Percentiles rank a stretch among this genome's conserved stretches.
These are phyloP conservation scores for Lasioglossum morio DNA, from an alignment of 2,888 invertebrate genomes.

Conservation along the genomic window DNA sequence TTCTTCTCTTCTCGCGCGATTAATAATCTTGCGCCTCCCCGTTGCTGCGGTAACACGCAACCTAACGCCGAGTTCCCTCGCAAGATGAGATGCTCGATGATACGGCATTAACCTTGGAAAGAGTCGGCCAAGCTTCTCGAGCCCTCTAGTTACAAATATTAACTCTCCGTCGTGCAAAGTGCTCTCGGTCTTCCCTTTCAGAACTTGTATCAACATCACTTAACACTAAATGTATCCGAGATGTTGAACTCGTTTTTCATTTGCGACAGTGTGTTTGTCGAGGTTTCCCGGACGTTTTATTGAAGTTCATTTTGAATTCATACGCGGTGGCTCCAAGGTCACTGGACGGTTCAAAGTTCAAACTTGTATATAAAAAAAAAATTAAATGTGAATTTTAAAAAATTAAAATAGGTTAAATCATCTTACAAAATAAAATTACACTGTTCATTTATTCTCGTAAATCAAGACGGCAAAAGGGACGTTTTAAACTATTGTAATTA, in stretches of 20 bases:
- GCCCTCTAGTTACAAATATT: background rate
- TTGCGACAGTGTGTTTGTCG: background rate
- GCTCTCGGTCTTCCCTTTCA: background rate
- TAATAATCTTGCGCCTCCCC: conserved; percentile 14
- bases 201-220: background rate
- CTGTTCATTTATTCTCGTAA: too few relatives aligned
- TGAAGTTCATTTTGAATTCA: too few relatives aligned
- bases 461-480: too few relatives aligned
- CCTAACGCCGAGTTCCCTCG: background rate
- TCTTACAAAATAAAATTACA: too few relatives aligned
- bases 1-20: conserved; percentile 19
- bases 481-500: too few relatives aligned
- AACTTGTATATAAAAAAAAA: too few relatives aligned
- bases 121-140: background rate
- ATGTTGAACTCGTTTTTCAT: background rate
- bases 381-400: too few relatives aligned
- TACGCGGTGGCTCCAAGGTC: too few relatives aligned
- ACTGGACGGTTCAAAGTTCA: too few relatives aligned
- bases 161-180: background rate
- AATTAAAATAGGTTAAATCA: too few relatives aligned
- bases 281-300: background rate
- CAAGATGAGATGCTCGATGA: background rate
- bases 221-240: background rate
- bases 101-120: conserved; percentile 7
- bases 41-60: background rate